Percentiles rank a stretch among this genome's conserved stretches.
These are phyloP conservation scores for Spodoptera picta DNA, from an alignment of 2,888 invertebrate genomes.

Conservation along the genomic window DNA sequence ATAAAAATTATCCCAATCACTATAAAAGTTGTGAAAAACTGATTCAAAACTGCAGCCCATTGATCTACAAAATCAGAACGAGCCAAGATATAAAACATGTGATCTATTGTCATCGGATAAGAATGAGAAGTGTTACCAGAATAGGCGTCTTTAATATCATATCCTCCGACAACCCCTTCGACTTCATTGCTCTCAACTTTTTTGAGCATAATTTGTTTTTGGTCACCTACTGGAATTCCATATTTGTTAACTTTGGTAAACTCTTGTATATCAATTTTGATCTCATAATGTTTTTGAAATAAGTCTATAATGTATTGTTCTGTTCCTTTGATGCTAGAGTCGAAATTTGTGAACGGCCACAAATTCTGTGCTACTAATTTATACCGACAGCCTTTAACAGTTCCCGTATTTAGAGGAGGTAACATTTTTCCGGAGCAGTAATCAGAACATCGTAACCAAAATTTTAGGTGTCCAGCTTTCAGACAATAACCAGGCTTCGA, in stretches of 20 bases:
- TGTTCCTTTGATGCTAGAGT: conserved; percentile 35
- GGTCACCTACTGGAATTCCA: conserved; percentile 54
- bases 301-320: conserved; percentile 57
- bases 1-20: conserved; percentile 40
- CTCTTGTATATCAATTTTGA: conserved; percentile 52
- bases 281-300: conserved; percentile 49
- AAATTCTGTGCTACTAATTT: conserved; percentile 55
- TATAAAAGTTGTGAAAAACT: conserved; percentile 19
- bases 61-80: conserved; percentile 34
- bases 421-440: conserved; percentile 9
- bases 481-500: conserved; percentile 46
- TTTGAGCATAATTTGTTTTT: conserved; percentile 47
- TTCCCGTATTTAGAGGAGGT: neutral
- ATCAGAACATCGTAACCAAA: conserved; percentile 35
- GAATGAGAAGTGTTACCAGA: conserved; percentile 33
- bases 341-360: conserved; percentile 61
- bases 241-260: conserved; percentile 53
- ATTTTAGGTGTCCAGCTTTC: conserved; percentile 37
- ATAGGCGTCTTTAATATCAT: neutral
- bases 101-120: conserved; percentile 55
- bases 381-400: conserved; percentile 42
- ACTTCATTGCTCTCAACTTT: conserved; percentile 51
- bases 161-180: conserved; percentile 59
- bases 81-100: conserved; percentile 36
- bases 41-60: conserved; percentile 46